Conservation (phyloP, 2,888 invertebrate species). For the Vannuccia rotundouncinata region DNA sequence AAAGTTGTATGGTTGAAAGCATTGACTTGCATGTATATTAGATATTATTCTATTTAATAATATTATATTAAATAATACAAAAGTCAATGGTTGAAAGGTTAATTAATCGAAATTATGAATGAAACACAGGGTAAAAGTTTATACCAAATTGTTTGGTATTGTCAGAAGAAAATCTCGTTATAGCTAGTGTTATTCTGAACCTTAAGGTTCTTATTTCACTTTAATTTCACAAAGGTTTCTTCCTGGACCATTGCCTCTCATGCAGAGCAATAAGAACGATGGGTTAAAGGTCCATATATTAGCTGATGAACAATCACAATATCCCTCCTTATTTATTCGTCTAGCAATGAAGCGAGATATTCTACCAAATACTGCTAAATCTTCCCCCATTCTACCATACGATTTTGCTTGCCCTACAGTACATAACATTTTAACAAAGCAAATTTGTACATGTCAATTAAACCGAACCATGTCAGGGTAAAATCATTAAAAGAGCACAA, state of each 20-base stretch:
- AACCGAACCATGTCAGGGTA: neutral
- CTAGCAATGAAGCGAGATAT: slow-evolving; percentile 15
- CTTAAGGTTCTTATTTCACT: too few relatives aligned
- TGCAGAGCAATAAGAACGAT: neutral
- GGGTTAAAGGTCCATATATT: slow-evolving; percentile 1
- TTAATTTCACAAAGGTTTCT: slow-evolving; percentile 18
- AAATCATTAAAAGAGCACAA: slow-evolving; percentile 11
- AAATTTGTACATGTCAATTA: slow-evolving; percentile 14
- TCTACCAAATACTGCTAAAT: slow-evolving; percentile 20
- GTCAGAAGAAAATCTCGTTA: too few relatives aligned
- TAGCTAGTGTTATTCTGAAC: too few relatives aligned
- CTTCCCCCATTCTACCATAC: slow-evolving; percentile 13
- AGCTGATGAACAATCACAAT: slow-evolving; percentile 12
- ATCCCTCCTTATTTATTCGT: slow-evolving; percentile 18
- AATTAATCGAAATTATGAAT: too few relatives aligned
- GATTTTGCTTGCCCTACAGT: slow-evolving; percentile 28
- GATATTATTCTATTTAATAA: too few relatives aligned
- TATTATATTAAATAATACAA: too few relatives aligned
- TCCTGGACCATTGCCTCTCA: slow-evolving; percentile 17
- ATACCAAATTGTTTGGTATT: too few relatives aligned
- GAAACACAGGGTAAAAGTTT: too few relatives aligned
- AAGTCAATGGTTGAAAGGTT: too few relatives aligned
- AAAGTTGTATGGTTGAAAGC: too few relatives aligned
- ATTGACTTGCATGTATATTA: too few relatives aligned
- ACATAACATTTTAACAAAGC: neutral